Base-by-base conservation (phyloP, 2,113 vertebrate genomes). In the Dasypus novemcinctus region DNA sequence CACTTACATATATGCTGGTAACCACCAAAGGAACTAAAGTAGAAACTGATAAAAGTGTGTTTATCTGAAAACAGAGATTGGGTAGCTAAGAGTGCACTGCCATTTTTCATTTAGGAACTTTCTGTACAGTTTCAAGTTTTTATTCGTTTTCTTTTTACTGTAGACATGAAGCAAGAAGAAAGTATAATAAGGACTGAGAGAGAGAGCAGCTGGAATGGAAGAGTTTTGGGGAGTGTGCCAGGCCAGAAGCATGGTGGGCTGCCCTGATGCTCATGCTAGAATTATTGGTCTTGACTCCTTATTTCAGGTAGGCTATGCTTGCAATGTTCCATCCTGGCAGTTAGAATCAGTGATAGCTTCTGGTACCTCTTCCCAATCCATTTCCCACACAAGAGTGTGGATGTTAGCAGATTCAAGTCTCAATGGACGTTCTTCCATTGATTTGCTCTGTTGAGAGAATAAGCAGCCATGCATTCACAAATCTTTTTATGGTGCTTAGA, bases 11-110 rank as follows among this genome's bases (percentile, higher is more conserved):
- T 23, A 49, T 87, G 25, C 18, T 75, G 23, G 13, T 29, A 78
- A 49, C 27, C 29, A 89, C 21, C 36, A 91, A 66, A 63, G 36
- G 38, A 61, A 59, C 74, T 54, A 52, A 91, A 89, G 15, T 38
- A 59, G 74, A 81, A 83, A 85, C 15, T 2, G 11, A 69, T 91
- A 4, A 68, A 49, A 43, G 29, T 31, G 41, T 33, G 10, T 89
- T 76, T 52, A 33, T 93, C 27, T 96, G 78, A 96, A 83, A 93
- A 59, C 46, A 91, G 83, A 74, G n/a, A 49, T 84, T 59, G 21
- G 21, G 8, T 64, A 81, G 43, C 74, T 89, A 66, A 90, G 81
- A 54, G 83, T 84, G 36, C 74, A 23, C 46, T 36, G 49, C 61
- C 71, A 43, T 23, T 89, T 89, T 89, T 90, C 59, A 81, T 68